Evolutionary conservation across 30 jellyfish, hydroid and myxozoan genomes (phyloP).

Genomic region (Pelagia noctiluca): DNA sequence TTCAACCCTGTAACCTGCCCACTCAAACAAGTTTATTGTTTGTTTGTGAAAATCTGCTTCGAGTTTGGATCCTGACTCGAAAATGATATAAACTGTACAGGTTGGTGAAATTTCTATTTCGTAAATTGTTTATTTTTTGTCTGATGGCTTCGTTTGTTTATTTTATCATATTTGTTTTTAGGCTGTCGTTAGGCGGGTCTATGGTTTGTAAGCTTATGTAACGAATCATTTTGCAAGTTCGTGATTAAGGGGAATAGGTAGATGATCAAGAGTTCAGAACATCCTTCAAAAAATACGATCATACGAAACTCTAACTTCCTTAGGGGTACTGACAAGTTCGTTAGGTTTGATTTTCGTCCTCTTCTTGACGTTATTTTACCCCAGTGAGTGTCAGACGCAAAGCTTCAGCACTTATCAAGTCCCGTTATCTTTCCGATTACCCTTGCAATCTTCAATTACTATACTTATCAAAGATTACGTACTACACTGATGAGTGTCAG

Average conservation of each 20-base stretch:
- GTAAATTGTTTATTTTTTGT: background rate
- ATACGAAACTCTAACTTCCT: background rate
- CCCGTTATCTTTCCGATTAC: too few relatives aligned
- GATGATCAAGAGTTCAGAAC: background rate
- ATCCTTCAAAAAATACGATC: background rate
- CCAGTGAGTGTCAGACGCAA: too few relatives aligned
- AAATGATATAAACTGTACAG: background rate
- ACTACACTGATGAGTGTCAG: too few relatives aligned
- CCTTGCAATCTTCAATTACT: too few relatives aligned
- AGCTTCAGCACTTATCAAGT: too few relatives aligned
- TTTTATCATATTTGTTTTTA: background rate
- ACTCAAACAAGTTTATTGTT: conserved; percentile 30
- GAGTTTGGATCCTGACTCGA: background rate
- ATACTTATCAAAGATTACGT: too few relatives aligned
- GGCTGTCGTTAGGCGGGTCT: too few relatives aligned
- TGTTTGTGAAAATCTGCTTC: conserved; percentile 23
- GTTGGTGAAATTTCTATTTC: background rate
- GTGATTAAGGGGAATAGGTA: background rate
- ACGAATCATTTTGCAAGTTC: background rate
- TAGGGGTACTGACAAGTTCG: too few relatives aligned
- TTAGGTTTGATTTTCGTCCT: too few relatives aligned
- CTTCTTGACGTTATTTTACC: too few relatives aligned
- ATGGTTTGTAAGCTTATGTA: too few relatives aligned
- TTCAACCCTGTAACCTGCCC: conserved; percentile 40
- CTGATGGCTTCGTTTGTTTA: background rate